Evolutionary conservation across 2,113 vertebrate genomes (phyloP).

Genomic region (Montifringilla adamsi): DNA sequence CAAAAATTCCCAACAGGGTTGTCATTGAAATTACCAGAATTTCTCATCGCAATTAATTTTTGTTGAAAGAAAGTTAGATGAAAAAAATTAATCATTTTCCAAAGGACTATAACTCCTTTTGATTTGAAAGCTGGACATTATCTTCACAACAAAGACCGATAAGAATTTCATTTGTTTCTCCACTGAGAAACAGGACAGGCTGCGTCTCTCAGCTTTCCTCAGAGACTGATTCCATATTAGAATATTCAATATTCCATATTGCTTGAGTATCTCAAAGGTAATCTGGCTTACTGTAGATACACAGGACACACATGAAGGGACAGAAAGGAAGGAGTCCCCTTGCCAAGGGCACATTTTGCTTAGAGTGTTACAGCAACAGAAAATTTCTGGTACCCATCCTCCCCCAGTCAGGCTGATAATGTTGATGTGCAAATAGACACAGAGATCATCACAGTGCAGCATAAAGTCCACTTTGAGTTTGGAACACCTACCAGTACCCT

Average conservation of each 20-base stretch:
- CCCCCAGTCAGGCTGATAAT: not conserved
- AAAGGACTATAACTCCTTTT: not conserved
- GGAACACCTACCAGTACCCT: not conserved
- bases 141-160: not conserved
- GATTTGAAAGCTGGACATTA: not conserved
- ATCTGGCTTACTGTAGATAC: not conserved
- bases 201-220: not conserved
- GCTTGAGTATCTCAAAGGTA: not conserved
- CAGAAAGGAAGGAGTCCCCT: not conserved
- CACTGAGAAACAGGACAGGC: not conserved
- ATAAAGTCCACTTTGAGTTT: not conserved
- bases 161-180: not conserved
- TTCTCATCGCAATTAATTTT: not conserved
- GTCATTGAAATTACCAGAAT: not conserved
- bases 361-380: not conserved
- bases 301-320: not conserved
- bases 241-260: not conserved
- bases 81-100: not conserved
- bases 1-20: not conserved
- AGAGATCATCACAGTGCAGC: not conserved
- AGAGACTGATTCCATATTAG: not conserved
- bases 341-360: not conserved
- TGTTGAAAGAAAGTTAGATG: not conserved
- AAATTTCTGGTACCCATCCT: not conserved
- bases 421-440: not conserved